A percentile compares a stretch with the other conserved stretches of the same genome.
Evolutionary conservation across 2,888 invertebrate genomes (phyloP).

Genomic region (Schrankia costaestrigalis): DNA sequence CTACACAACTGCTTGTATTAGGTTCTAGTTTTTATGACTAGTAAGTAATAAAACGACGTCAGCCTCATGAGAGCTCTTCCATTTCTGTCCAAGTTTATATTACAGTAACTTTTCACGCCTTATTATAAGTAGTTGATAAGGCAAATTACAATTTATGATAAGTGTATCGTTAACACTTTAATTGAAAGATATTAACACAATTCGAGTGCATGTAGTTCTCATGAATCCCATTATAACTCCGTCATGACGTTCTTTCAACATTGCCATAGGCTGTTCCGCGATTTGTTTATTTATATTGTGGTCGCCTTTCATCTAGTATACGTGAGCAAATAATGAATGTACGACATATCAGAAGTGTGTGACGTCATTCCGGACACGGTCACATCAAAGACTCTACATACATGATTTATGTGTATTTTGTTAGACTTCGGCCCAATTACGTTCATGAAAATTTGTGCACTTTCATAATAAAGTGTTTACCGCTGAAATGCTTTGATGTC

Average conservation of each 20-base stretch:
- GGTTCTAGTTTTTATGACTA: neutral
- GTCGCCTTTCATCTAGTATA: constrained; percentile 75
- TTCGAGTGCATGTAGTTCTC: constrained; percentile 52
- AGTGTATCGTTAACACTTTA: constrained; percentile 25
- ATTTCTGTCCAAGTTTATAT: too few relatives aligned
- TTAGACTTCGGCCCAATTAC: constrained; percentile 71
- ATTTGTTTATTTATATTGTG: constrained; percentile 76
- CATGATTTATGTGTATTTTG: constrained; percentile 75
- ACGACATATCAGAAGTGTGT: constrained; percentile 62
- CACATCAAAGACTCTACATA: constrained; percentile 68
- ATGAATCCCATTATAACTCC: constrained; percentile 63
- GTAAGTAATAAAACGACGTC: neutral
- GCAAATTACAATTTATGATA: constrained; percentile 21
- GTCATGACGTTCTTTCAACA: constrained; percentile 60
- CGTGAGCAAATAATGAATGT: constrained; percentile 78
- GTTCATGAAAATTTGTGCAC: constrained; percentile 68
- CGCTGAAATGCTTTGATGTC: constrained; percentile 67
- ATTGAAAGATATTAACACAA: constrained; percentile 28
- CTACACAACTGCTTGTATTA: neutral
- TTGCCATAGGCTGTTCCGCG: constrained; percentile 56
- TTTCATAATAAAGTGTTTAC: constrained; percentile 69
- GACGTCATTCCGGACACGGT: constrained; percentile 74
- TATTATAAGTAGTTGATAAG: constrained; percentile 22
- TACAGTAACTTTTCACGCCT: constrained; percentile 15
- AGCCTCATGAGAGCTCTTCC: too few relatives aligned